Conservation (phyloP, 2,888 invertebrate genomes). For the Apantesis nais region DNA sequence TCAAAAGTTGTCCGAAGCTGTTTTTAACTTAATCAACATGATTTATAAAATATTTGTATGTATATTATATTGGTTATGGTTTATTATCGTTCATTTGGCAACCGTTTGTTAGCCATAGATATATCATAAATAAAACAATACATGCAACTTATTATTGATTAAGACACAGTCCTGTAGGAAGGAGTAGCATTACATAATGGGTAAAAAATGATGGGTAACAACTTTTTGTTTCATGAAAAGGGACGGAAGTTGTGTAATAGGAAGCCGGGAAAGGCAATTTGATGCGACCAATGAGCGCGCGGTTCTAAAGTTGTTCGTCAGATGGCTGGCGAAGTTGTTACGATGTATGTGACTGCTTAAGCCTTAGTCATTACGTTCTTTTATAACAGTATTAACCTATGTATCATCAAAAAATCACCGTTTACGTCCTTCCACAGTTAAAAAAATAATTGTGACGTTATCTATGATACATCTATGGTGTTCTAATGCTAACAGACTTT, state of each 20-base stretch:
- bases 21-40: slow-evolving; percentile 61
- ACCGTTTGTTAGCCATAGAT: slow-evolving; percentile 27
- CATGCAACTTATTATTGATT: not conserved
- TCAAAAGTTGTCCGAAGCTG: slow-evolving; percentile 58
- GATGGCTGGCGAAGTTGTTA: no score
- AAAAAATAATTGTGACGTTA: not conserved
- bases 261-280: no score
- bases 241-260: no score
- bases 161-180: no score
- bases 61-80: slow-evolving; percentile 45
- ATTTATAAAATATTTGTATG: slow-evolving; percentile 59
- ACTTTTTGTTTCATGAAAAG: no score
- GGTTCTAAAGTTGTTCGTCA: no score
- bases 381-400: not conserved
- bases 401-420: not conserved
- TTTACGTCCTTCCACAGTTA: not conserved
- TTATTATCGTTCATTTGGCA: slow-evolving; percentile 47
- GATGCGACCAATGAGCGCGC: no score
- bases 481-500: slow-evolving; percentile 19
- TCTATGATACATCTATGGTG: slow-evolving; percentile 8
- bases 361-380: not conserved
- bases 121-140: slow-evolving; percentile 1
- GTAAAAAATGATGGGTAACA: no score
- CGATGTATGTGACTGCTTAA: no score
- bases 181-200: no score